phyloP scores from a whole-genome alignment of 2,113 vertebrate genomes.

The Chlorodrepanis virens region DNA sequence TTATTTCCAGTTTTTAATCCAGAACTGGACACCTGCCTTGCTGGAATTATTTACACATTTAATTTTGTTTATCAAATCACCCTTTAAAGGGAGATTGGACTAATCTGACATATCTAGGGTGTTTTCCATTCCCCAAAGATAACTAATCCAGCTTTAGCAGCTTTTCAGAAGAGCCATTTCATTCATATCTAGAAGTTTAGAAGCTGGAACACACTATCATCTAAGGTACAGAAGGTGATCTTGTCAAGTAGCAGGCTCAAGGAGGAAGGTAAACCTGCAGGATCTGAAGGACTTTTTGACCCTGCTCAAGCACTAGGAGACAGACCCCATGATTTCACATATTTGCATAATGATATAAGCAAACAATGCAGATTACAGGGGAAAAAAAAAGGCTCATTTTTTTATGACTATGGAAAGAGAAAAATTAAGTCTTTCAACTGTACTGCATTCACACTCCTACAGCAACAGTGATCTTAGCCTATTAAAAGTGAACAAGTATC shows the following conservation, averaged over 20 bases:
- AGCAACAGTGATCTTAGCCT: background rate
- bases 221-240: background rate
- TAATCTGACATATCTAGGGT: background rate
- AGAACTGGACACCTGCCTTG: background rate
- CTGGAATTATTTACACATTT: background rate
- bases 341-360: background rate
- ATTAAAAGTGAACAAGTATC: background rate
- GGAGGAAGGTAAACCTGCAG: background rate
- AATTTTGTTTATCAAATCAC: background rate
- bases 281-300: background rate
- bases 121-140: background rate
- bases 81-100: background rate
- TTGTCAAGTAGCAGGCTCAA: background rate
- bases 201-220: background rate
- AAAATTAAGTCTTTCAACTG: background rate
- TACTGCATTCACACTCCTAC: background rate
- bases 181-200: background rate
- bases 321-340: background rate
- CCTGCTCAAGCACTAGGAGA: background rate
- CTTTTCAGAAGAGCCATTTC: background rate
- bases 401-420: background rate
- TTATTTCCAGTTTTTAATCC: background rate
- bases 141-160: background rate
- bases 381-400: background rate
- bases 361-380: background rate